A percentile compares a stretch with the other conserved stretches of the same genome.
Evolutionary conservation across 2,888 invertebrate species (phyloP).

Genomic region (Chrysodeixis includens): DNA sequence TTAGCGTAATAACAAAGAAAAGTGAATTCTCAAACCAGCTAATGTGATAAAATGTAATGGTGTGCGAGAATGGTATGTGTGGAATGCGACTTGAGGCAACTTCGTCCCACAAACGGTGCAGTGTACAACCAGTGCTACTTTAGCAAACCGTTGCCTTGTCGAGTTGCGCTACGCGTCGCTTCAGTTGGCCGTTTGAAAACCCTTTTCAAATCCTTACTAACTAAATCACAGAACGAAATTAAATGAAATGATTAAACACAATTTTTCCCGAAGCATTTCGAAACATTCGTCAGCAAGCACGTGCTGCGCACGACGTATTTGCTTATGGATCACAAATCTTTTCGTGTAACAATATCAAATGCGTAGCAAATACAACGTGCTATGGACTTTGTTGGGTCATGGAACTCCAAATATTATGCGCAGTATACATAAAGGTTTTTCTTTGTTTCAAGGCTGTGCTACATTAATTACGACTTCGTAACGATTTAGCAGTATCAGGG

Average conservation of each 20-base stretch:
- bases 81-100: constrained; percentile 81
- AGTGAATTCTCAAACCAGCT: constrained; percentile 3
- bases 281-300: too few relatives aligned
- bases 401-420: constrained; percentile 72
- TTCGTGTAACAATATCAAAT: constrained; percentile 51
- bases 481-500: constrained; percentile 5
- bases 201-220: not conserved
- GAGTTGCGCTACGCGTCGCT: constrained; percentile 44
- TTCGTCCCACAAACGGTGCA: constrained; percentile 69
- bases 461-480: constrained; percentile 36
- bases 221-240: too few relatives aligned
- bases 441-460: constrained; percentile 63
- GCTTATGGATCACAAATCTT: not conserved
- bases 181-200: constrained; percentile 9
- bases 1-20: not conserved
- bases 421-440: constrained; percentile 65
- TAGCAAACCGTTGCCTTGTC: constrained; percentile 72
- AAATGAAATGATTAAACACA: too few relatives aligned
- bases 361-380: constrained; percentile 56
- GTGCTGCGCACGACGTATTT: not conserved
- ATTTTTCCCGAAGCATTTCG: too few relatives aligned
- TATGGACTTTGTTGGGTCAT: constrained; percentile 65
- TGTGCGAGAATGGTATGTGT: constrained; percentile 73
- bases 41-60: constrained; percentile 49
- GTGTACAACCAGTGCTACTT: constrained; percentile 56